These are phyloP conservation scores for Leistus spinibarbis DNA, from an alignment of 2,888 invertebrate species.

Conservation along the genomic window DNA sequence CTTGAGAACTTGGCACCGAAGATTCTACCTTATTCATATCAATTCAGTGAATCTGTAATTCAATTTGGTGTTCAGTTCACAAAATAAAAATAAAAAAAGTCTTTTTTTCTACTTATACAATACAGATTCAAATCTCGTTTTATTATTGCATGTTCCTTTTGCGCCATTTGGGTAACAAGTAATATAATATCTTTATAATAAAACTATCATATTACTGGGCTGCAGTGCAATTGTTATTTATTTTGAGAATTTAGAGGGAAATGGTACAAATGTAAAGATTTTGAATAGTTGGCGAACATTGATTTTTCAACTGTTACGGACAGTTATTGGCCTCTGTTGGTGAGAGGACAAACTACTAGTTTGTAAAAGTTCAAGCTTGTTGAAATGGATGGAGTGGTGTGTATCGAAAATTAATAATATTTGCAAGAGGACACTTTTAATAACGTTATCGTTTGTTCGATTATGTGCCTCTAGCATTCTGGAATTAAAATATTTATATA, in stretches of 20 bases:
- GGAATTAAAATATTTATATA: too few species aligned
- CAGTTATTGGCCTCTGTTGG: neutral
- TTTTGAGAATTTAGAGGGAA: neutral
- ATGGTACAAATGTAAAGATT: too few species aligned
- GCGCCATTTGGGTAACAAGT: neutral
- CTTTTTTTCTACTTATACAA: neutral
- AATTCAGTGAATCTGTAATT: conserved; percentile 16
- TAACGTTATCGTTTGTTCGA: too few species aligned
- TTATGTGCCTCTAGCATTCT: too few species aligned
- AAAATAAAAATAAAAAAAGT: neutral
- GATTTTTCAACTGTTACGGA: neutral
- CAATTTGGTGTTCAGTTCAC: neutral
- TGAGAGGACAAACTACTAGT: neutral
- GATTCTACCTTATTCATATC: conserved; percentile 7
- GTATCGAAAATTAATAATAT: neutral
- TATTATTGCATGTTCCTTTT: neutral
- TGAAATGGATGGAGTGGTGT: neutral
- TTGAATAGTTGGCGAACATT: too few species aligned
- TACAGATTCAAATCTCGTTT: neutral
- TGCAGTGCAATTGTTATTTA: neutral
- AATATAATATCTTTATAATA: neutral
- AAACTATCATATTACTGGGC: neutral
- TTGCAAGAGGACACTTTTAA: too few species aligned
- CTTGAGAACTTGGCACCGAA: neutral
- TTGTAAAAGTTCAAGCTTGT: neutral